A percentile compares a stretch with the other conserved stretches of the same genome.
phyloP scores from a whole-genome alignment of 1,140 invertebrate species.

The Drosophila novamexicana region DNA sequence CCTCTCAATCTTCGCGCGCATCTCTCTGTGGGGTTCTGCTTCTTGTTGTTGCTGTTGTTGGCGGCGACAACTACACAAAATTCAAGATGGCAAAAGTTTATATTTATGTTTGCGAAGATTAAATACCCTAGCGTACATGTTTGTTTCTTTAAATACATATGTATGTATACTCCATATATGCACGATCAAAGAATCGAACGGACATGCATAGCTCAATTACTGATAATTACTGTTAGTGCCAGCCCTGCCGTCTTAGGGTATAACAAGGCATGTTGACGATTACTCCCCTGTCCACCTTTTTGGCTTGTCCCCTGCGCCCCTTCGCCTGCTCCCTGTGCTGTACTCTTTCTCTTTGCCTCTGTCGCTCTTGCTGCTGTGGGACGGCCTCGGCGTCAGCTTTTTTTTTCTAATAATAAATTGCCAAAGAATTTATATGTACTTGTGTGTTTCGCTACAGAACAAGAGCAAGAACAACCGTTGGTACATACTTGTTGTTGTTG shows the following conservation, averaged over 20 bases:
- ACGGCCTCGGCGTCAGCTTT: conserved; percentile 63
- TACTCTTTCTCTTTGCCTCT: conserved; percentile 7
- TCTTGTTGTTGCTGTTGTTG: conserved; percentile 10
- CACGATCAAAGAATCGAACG: too few species aligned
- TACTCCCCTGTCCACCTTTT: too few species aligned
- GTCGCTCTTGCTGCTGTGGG: not conserved
- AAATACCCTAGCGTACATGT: not conserved
- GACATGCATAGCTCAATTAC: too few species aligned
- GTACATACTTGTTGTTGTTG: conserved; percentile 24
- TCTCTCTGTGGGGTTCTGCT: conserved; percentile 9
- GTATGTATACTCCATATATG: too few species aligned
- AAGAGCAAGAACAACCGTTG: conserved; percentile 15
- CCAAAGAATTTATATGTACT: conserved; percentile 73
- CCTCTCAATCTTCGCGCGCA: not conserved
- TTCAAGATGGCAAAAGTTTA: conserved; percentile 9
- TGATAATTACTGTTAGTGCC: too few species aligned
- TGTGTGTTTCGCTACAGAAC: conserved; percentile 47
- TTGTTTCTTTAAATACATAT: too few species aligned
- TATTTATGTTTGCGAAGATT: not conserved
- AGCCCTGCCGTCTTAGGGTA: not conserved
- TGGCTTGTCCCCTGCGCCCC: conserved; percentile 20
- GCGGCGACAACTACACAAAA: conserved; percentile 59
- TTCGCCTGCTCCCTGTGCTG: not conserved
- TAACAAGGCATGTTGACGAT: not conserved
- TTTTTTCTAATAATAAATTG: conserved; percentile 79